Base-by-base conservation (phyloP, 1,140 invertebrate genomes). In the Drosophila bocqueti region DNA sequence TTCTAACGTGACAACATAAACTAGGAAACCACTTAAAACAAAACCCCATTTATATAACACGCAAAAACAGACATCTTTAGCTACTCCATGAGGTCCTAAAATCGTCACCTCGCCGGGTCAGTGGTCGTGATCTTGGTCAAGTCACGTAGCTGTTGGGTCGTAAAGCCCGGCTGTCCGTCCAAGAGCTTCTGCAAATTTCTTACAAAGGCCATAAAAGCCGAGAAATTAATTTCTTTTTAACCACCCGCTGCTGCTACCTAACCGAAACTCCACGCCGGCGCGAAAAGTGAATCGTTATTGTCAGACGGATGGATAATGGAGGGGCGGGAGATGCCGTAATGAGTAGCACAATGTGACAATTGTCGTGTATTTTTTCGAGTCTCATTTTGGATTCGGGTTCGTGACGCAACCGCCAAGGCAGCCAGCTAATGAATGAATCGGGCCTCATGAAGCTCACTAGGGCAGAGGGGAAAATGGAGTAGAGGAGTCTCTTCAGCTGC, bases 301-400 rank as follows among this genome's bases (percentile, higher is more conserved):
- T 75, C 18, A 18, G 42, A 9, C 24, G 40, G 38, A 21, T 40
- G 54, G 26, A 7, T n/a, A 47, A 24, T n/a, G 52, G 34, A 76
- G 61, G 79, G 79, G 66, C 68, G 80, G 66, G 84, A 89, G 76
- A 87, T 87, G 83, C 67, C 76, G 84, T 87, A 87, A 87, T 83
- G 68, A 62, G 65, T 62, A 76, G 80, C 76, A 83, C 67, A 89
- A 89, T 87, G 84, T 80, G 83, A 87, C 83, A 87, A 87, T 87
- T 87, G 77, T 80, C 76, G 72, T 79, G 62, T 76, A 55, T 47
- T 79, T 78, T 81, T 85, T 76, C 52, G 63, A 75, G 63, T 79
- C 58, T 74, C 71, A 64, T 43, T 54, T 76, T 21, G 46, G 40
- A 43, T 57, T 64, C 31, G 42, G 42, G 46, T 61, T 77, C 64